Base-by-base conservation (phyloP, 2,113 vertebrate genomes). In the Loxodonta africana region DNA sequence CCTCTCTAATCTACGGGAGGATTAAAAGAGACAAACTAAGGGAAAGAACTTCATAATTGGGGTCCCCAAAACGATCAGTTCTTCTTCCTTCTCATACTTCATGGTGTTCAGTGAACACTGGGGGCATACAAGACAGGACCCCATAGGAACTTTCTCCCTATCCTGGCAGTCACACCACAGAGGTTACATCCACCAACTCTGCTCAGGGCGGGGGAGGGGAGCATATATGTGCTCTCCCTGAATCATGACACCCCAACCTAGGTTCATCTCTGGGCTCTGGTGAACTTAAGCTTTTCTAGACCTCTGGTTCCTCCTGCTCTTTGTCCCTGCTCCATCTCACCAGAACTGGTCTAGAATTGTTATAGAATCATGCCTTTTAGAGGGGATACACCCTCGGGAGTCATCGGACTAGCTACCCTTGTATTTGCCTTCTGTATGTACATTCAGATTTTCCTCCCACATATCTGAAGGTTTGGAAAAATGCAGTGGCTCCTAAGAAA, bases 201-300 rank as follows among this genome's bases (percentile, higher is more conserved):
- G n/a, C 48, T 37, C 62, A n/a, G 8, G 25, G 51, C 28, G 33
- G 1, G 2, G 12, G 3, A 28, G 9, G 11, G 17, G 33, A 71
- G 53, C 0, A 0, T 51, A 37, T 46, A 25, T 41, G n/a, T 87
- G 12, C 23, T 62, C 12, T 86, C 67, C 25, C 12, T 74, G 44
- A 65, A 12, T 74, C 3, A 0, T n/a, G 51, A 82, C 60, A 89
- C 65, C n/a, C n/a, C 53, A 65, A 23, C 41, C 48, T 30, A 57
- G 7, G 21, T 83, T 95, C 62, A 80, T 57, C 51, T 88, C 73
- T 67, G 14, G 26, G 4, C 62, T 69, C 73, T 46, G 48, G 28
- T 30, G 25, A 97, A 95, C 30, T 28, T 37, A 37, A 37, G 37
- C 37, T 37, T 96, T 77, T 95, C n/a, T 74, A 73, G 76, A 63